phyloP scores from a whole-genome alignment of 2,797 vertebrate genomes.

The Phalloptychus januarius region DNA sequence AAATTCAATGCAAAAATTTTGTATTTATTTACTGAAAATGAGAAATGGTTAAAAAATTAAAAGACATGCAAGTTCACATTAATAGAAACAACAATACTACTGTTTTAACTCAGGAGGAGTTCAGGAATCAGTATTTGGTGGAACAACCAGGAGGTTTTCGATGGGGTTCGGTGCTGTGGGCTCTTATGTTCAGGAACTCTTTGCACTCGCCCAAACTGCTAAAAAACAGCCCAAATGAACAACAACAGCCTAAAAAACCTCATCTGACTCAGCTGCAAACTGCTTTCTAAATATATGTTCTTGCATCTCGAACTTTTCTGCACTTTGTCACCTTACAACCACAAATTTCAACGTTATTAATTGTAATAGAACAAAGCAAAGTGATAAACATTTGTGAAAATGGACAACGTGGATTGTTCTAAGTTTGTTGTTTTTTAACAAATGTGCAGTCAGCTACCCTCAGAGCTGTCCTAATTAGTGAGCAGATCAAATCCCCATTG shows the following conservation, averaged over 20 bases:
- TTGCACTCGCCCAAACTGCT: neutral
- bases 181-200: neutral
- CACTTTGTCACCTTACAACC: neutral
- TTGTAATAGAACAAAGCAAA: neutral
- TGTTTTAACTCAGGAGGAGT: too few species aligned
- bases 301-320: neutral
- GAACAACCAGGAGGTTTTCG: too few species aligned
- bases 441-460: neutral
- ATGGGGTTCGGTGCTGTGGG: too few species aligned
- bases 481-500: neutral
- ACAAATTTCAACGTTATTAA: neutral
- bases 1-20: too few species aligned
- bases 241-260: neutral
- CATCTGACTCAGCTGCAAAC: neutral
- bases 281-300: neutral
- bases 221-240: slow-evolving; percentile 1
- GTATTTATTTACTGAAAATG: too few species aligned
- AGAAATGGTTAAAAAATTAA: too few species aligned
- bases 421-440: neutral
- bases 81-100: too few species aligned
- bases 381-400: neutral
- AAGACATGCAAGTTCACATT: too few species aligned
- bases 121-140: too few species aligned
- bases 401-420: rapidly evolving
- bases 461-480: neutral